Conservation (phyloP, 1,140 invertebrate genomes). For the Drosophila mayri region DNA sequence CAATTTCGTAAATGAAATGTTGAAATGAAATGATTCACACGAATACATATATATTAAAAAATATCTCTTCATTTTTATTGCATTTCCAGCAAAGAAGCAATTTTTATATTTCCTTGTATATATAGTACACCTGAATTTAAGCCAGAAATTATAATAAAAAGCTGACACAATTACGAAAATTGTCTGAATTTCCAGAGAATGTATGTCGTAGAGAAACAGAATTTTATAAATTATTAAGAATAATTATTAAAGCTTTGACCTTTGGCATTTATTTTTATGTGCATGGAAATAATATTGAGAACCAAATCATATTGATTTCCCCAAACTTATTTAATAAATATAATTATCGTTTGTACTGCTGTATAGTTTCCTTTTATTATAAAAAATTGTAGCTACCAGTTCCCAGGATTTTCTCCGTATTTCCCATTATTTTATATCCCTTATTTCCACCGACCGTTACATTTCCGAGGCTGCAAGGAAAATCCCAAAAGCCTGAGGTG, state of each 20-base stretch:
- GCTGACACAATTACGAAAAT: slow-evolving; percentile 3
- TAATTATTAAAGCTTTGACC: not conserved
- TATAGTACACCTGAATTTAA: not conserved
- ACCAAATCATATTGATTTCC: not conserved
- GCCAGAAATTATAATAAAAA: not conserved
- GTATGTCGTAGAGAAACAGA: not conserved
- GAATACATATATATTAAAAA: slow-evolving; percentile 4
- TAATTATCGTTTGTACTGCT: too few species aligned
- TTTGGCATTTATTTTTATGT: not conserved
- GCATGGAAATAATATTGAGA: not conserved
- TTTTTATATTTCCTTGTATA: not conserved
- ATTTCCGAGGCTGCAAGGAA: slow-evolving; percentile 7
- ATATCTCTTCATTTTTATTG: not conserved
- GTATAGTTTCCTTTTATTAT: not conserved
- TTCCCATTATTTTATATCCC: not conserved
- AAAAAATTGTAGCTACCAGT: too few species aligned
- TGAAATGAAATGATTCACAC: not conserved
- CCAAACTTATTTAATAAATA: not conserved
- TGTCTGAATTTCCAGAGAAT: not conserved
- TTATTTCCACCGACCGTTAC: slow-evolving; percentile 34
- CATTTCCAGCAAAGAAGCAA: slow-evolving; percentile 3
- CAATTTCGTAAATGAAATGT: slow-evolving; percentile 19
- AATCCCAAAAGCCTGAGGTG: slow-evolving; percentile 19
- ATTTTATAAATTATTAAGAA: not conserved
- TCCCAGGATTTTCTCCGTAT: not conserved